Evolutionary conservation across 2,888 invertebrate species (phyloP).

Genomic region (Silvanus unidentatus): DNA sequence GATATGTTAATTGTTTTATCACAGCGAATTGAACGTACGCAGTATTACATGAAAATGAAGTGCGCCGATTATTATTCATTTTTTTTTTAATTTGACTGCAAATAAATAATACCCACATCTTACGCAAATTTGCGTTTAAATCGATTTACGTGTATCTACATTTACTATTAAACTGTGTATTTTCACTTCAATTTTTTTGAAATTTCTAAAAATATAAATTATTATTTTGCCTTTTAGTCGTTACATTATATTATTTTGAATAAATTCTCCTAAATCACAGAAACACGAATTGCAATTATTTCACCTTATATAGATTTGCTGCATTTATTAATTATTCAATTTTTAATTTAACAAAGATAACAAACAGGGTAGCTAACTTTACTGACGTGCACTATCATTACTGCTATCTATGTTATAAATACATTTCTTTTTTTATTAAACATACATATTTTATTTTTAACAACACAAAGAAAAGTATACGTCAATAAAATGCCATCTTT

Average conservation of each 20-base stretch:
- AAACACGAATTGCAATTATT: constrained; percentile 46
- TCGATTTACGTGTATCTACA: too few relatives aligned
- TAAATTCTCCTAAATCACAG: constrained; percentile 33
- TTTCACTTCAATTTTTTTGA: constrained; percentile 32
- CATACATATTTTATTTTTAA: not conserved
- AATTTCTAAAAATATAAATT: constrained; percentile 11
- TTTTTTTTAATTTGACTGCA: too few relatives aligned
- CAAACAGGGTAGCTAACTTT: too few relatives aligned
- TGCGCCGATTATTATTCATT: too few relatives aligned
- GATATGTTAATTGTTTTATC: constrained; percentile 35
- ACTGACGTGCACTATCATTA: not conserved
- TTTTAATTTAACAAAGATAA: constrained; percentile 6
- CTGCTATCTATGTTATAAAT: not conserved
- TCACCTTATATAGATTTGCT: constrained; percentile 47
- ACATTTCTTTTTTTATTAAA: constrained; percentile 1
- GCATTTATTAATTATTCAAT: constrained; percentile 37
- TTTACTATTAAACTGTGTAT: constrained; percentile 39
- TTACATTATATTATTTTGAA: constrained; percentile 12
- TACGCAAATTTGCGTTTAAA: too few relatives aligned
- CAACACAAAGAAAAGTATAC: not conserved
- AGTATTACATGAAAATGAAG: too few relatives aligned
- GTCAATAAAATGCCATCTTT: constrained; percentile 1
- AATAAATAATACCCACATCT: too few relatives aligned
- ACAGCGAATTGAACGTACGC: constrained; percentile 41
- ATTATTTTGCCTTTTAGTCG: constrained; percentile 40